Percentiles rank a stretch among this genome's conserved stretches.
Evolutionary conservation across 1,140 invertebrate species (phyloP).

Genomic region (Apis laboriosa): DNA sequence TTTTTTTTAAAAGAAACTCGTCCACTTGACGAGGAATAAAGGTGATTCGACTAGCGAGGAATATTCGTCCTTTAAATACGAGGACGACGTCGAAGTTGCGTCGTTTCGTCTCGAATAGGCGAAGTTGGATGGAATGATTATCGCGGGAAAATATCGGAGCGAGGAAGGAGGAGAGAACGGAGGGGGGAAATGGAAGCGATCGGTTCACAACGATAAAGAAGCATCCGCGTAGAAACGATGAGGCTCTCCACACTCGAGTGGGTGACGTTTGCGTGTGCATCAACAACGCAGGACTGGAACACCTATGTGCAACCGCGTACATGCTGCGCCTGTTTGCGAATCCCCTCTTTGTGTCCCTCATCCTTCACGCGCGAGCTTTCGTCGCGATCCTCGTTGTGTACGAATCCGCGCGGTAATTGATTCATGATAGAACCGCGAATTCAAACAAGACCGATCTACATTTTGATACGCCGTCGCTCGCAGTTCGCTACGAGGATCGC

Average conservation of each 20-base stretch:
- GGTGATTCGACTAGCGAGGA: slow-evolving; percentile 25
- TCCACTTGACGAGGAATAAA: slow-evolving; percentile 14
- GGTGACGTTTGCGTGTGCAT: slow-evolving; percentile 35
- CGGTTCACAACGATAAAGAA: slow-evolving; percentile 35
- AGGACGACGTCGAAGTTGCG: slow-evolving; percentile 46
- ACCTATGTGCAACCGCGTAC: background rate
- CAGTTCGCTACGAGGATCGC: slow-evolving; percentile 50
- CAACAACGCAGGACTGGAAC: slow-evolving; percentile 22
- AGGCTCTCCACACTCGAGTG: background rate
- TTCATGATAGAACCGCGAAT: slow-evolving; percentile 76
- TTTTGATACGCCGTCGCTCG: slow-evolving; percentile 68
- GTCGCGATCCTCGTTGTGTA: slow-evolving; percentile 70
- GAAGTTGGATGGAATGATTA: slow-evolving; percentile 64
- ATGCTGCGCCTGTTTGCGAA: slow-evolving; percentile 28
- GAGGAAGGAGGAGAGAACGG: background rate
- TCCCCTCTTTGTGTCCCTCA: slow-evolving; percentile 55
- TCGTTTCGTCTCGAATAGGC: slow-evolving; percentile 55
- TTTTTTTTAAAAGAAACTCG: background rate
- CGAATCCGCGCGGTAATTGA: slow-evolving; percentile 75
- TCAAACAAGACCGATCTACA: slow-evolving; percentile 73
- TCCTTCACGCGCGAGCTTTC: slow-evolving; percentile 67
- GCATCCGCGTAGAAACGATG: slow-evolving; percentile 44
- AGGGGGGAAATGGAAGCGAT: slow-evolving; percentile 27
- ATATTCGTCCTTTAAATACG: slow-evolving; percentile 50
- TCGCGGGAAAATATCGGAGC: slow-evolving; percentile 44